phyloP scores from a whole-genome alignment of 2,888 invertebrate genomes.

The Balanococcus diminutus region DNA sequence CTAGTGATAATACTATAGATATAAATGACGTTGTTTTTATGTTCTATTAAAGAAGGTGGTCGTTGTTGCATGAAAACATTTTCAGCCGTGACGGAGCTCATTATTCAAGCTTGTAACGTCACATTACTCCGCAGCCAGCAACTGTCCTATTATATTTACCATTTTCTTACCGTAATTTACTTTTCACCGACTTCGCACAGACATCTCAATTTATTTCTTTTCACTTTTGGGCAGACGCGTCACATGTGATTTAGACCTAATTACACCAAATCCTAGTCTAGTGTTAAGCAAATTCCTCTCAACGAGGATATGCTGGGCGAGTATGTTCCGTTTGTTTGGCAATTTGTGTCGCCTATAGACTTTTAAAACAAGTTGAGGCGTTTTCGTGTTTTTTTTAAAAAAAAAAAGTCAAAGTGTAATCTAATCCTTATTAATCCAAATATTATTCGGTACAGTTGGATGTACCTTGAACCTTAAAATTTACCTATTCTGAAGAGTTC shows the following conservation, averaged over 20 bases:
- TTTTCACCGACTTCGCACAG: constrained; percentile 21
- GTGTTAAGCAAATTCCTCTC: not conserved
- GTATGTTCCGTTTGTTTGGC: not conserved
- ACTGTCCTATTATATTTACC: constrained; percentile 47
- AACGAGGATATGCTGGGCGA: not conserved
- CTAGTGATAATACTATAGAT: constrained; percentile 19
- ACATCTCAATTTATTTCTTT: constrained; percentile 50
- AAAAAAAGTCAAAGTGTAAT: too few species aligned
- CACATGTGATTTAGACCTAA: constrained; percentile 40
- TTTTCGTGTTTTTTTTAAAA: too few species aligned
- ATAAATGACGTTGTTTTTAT: constrained; percentile 38
- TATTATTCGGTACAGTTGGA: too few species aligned
- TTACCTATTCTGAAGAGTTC: too few species aligned
- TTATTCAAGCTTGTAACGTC: constrained; percentile 50
- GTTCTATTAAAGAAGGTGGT: constrained; percentile 50
- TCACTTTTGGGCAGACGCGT: constrained; percentile 48
- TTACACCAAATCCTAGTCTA: constrained; percentile 3
- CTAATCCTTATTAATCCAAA: too few species aligned
- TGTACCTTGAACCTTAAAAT: too few species aligned
- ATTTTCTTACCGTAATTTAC: constrained; percentile 42
- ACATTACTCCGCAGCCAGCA: constrained; percentile 48
- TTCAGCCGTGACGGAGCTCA: constrained; percentile 53
- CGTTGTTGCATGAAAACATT: constrained; percentile 54
- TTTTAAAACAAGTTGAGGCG: not conserved
- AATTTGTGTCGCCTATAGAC: not conserved